These are phyloP conservation scores for Brachyalestes nurse DNA, from an alignment of 2,797 vertebrate species.

Conservation along the genomic window DNA sequence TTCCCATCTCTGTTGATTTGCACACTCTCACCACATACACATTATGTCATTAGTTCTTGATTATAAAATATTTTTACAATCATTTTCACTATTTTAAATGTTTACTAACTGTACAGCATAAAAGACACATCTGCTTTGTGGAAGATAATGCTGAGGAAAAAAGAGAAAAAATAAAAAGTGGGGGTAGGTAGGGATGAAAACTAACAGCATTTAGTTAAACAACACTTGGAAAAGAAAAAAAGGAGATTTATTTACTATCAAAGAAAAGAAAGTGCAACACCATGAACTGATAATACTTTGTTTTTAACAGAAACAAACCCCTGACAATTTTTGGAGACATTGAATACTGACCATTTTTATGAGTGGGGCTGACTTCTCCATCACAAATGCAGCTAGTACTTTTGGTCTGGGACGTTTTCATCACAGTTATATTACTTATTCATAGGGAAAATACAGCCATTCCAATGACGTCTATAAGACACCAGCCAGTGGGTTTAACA, in stretches of 20 bases:
- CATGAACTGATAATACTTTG: background rate
- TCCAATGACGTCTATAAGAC: too few relatives aligned
- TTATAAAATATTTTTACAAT: constrained; percentile 7
- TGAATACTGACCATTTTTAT: background rate
- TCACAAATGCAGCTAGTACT: background rate
- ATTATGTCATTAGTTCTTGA: background rate
- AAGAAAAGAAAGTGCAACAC: constrained; percentile 43
- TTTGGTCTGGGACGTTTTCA: background rate
- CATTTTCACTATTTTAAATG: background rate
- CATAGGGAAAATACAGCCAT: background rate
- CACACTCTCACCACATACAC: background rate
- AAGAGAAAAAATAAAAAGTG: constrained; percentile 36
- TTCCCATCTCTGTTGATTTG: background rate
- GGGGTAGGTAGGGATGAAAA: constrained; percentile 46
- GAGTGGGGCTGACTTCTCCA: background rate
- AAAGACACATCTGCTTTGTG: background rate
- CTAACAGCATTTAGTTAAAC: constrained; percentile 53
- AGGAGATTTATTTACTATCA: constrained; percentile 17
- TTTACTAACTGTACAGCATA: background rate
- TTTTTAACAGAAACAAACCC: background rate
- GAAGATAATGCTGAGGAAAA: background rate
- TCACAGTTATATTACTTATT: background rate
- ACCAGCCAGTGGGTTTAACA: background rate
- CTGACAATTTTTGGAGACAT: background rate
- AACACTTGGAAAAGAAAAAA: constrained; percentile 49